Evolutionary conservation across 2,888 invertebrate species (phyloP).

Genomic region (Desoria tigrina): DNA sequence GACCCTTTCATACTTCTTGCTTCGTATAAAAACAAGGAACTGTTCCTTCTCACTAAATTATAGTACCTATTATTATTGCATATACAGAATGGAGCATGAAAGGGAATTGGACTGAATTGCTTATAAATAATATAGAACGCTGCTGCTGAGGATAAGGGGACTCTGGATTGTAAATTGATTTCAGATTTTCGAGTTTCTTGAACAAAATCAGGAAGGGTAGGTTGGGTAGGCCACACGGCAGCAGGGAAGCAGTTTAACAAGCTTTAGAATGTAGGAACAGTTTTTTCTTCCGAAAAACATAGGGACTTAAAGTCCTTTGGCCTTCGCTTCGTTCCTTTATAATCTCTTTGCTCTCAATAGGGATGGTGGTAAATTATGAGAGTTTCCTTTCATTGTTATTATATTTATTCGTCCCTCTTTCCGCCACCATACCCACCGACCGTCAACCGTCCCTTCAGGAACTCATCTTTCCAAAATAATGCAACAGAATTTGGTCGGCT

Average conservation of each 20-base stretch:
- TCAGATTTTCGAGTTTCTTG: conserved; percentile 1
- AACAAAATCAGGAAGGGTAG: neutral
- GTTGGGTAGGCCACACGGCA: no score
- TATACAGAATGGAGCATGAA: neutral
- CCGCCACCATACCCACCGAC: neutral
- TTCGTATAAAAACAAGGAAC: neutral
- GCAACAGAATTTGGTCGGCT: neutral
- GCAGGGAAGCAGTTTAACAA: conserved; percentile 5
- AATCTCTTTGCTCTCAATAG: conserved; percentile 4
- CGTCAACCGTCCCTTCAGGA: neutral
- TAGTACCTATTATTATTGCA: neutral
- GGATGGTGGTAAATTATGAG: conserved; percentile 11
- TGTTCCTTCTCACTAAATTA: neutral
- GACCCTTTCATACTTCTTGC: conserved; percentile 11
- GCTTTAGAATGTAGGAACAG: neutral
- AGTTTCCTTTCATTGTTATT: conserved; percentile 3
- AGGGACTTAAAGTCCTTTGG: neutral
- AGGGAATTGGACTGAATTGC: neutral
- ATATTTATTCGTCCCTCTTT: conserved; percentile 2
- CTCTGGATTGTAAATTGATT: neutral
- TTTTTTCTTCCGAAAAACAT: neutral
- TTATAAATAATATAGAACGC: neutral
- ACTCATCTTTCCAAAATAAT: neutral
- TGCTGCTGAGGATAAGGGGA: neutral
- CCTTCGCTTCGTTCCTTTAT: neutral